These are phyloP conservation scores for Lota lota DNA, from an alignment of 2,113 vertebrate genomes.

Conservation along the genomic window DNA sequence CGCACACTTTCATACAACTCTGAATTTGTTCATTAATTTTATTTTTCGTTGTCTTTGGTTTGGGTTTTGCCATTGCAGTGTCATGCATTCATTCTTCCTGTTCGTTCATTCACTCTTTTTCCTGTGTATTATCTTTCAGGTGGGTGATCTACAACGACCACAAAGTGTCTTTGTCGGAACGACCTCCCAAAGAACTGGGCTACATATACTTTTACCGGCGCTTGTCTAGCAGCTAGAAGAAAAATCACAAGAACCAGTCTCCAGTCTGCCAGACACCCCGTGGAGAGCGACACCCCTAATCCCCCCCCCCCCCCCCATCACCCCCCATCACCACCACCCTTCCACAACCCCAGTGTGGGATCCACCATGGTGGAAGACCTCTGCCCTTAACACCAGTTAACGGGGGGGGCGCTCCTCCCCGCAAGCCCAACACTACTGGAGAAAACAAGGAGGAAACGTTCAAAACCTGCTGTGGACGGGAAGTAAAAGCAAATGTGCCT, in stretches of 20 bases:
- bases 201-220: constrained; percentile 98
- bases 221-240: constrained; percentile 86
- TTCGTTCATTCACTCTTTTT: neutral
- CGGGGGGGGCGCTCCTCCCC: neutral
- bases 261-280: constrained; percentile 38
- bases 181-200: constrained; percentile 95
- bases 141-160: constrained; percentile 99
- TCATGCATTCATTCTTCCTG: neutral
- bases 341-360: no score
- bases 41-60: neutral
- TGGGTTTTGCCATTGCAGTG: neutral
- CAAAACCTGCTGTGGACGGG: constrained; percentile 31
- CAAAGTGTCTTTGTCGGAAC: constrained; percentile 96
- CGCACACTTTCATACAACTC: no score
- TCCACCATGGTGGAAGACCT: no score
- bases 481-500: constrained; percentile 42
- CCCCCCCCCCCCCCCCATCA: no score
- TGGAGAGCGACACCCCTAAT: constrained; percentile 68
- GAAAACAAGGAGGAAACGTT: constrained; percentile 25
- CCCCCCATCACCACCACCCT: no score
- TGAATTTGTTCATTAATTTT: no score
- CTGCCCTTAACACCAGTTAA: neutral
- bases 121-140: constrained; percentile 61
- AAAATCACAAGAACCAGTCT: constrained; percentile 59
- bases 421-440: no score